Evolutionary conservation across 2,888 invertebrate species (phyloP).

Genomic region (Craniophora ligustri): DNA sequence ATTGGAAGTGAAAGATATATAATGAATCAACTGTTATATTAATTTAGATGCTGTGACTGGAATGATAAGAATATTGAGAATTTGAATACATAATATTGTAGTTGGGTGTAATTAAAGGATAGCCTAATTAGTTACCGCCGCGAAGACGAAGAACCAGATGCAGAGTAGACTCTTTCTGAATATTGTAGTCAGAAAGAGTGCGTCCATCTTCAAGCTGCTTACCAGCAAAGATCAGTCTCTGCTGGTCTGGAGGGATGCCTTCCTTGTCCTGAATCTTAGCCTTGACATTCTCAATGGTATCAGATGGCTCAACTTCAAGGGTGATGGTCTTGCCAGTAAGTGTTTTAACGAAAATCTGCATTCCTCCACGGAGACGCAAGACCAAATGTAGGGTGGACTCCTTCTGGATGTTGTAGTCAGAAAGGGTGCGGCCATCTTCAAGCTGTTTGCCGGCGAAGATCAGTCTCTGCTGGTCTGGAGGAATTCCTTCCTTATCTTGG

Average conservation of each 20-base stretch:
- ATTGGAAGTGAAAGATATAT: constrained; percentile 41
- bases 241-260: constrained; percentile 76
- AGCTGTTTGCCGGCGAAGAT: constrained; percentile 70
- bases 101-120: constrained; percentile 20
- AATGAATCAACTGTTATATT: constrained; percentile 55
- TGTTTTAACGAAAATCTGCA: constrained; percentile 79
- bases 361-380: constrained; percentile 67
- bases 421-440: constrained; percentile 67
- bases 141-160: constrained; percentile 69
- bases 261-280: constrained; percentile 77
- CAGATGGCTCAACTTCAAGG: constrained; percentile 71
- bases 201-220: constrained; percentile 81
- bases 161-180: constrained; percentile 78
- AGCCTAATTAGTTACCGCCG: constrained; percentile 50
- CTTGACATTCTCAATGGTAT: constrained; percentile 78
- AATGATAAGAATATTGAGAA: constrained; percentile 64
- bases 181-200: constrained; percentile 77
- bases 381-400: constrained; percentile 68
- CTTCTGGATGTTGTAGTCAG: constrained; percentile 70
- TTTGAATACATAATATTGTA: constrained; percentile 32
- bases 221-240: constrained; percentile 73
- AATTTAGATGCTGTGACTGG: constrained; percentile 61
- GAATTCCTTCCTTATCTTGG: constrained; percentile 70
- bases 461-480: constrained; percentile 67
- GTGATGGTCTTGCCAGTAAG: constrained; percentile 76